Base-by-base conservation (phyloP, 1,140 invertebrate genomes). In the Akabosia matsudoensis region DNA sequence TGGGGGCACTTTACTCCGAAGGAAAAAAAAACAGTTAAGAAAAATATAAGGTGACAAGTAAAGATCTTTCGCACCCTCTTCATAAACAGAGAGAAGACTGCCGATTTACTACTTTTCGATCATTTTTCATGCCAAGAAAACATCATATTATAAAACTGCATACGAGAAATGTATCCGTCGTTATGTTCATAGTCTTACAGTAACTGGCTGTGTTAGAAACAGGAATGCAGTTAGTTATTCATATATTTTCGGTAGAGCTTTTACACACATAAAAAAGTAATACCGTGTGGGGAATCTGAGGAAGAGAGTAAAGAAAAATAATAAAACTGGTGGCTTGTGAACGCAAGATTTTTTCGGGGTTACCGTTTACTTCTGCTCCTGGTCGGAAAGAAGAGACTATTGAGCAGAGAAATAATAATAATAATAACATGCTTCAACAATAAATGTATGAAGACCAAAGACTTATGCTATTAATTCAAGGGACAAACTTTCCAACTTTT, bases 51-150 rank as follows among this genome's bases (percentile, higher is more conserved):
- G 61, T 67, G 61, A 67, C 61, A 67, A 30, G 22, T n/a, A n/a
- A n/a, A n/a, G n/a, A n/a, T n/a, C n/a, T n/a, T n/a, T n/a, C n/a
- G n/a, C n/a, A n/a, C n/a, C n/a, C n/a, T n/a, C n/a, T n/a, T n/a
- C n/a, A n/a, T n/a, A n/a, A 61, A 61, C 4, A 61, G 54, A 67
- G 61, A 67, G 24, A 67, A 67, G 37, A 72, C 24, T 72, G 70
- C 70, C 70, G 70, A 72, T 72, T 72, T 51, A 31, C 33, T 72
- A 22, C 37, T 24, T 51, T 33, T 28, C 33, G 33, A 37, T 72
- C 37, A 72, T 51, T 45, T 51, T 72, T 72, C 70, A 72, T 72
- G 22, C 4, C 13, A 22, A 22, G n/a, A n/a, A n/a, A n/a, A n/a
- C n/a, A n/a, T n/a, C n/a, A n/a, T n/a, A n/a, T n/a, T n/a, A 70